Percentiles rank a stretch among this genome's conserved stretches.
phyloP scores from a whole-genome alignment of 2,888 invertebrate genomes.

The Vandiemenella viatica region DNA sequence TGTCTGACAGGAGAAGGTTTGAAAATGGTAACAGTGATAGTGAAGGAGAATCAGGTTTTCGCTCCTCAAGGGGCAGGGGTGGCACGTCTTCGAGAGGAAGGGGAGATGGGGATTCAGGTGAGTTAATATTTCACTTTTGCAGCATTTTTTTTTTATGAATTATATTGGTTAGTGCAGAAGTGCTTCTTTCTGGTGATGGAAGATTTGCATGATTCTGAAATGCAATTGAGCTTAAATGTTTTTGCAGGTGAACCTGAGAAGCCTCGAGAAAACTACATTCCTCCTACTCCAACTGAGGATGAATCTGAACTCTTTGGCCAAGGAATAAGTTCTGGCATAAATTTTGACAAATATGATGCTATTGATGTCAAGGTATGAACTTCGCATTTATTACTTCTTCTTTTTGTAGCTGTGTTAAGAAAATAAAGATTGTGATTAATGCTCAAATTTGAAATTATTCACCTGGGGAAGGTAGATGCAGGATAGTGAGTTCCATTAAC shows the following conservation, averaged over 20 bases:
- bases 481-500: neutral
- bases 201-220: constrained; percentile 1
- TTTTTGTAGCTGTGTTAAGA: too few species aligned
- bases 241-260: constrained; percentile 24
- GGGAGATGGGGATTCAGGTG: neutral
- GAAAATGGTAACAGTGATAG: constrained; percentile 14
- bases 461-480: too few species aligned
- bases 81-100: constrained; percentile 2
- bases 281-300: constrained; percentile 56
- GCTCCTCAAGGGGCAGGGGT: constrained; percentile 15
- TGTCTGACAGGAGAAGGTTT: constrained; percentile 26
- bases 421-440: too few species aligned
- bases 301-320: constrained; percentile 53
- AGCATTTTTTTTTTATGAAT: neutral
- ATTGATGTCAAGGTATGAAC: constrained; percentile 69
- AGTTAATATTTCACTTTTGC: neutral
- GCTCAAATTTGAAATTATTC: too few species aligned
- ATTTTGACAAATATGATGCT: constrained; percentile 74
- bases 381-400: too few species aligned
- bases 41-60: constrained; percentile 12
- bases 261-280: constrained; percentile 49
- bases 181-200: neutral
- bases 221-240: neutral
- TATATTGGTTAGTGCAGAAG: neutral
- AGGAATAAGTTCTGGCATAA: constrained; percentile 67